phyloP scores from a whole-genome alignment of 2,888 invertebrate species.

The Alloscopus bannaensis region DNA sequence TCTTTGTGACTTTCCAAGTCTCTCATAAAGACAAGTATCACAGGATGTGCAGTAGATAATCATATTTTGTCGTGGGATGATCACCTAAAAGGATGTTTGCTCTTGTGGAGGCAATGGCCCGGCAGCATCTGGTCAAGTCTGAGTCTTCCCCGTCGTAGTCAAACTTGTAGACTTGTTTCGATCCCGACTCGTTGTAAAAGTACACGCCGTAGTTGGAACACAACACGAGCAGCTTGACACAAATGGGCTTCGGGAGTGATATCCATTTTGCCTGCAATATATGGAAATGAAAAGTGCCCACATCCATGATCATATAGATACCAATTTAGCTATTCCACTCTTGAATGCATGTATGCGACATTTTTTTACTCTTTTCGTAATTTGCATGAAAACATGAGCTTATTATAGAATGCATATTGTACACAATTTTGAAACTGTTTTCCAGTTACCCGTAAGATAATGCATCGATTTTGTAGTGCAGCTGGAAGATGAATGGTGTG shows the following conservation, averaged over 20 bases:
- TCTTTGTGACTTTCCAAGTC: too few relatives aligned
- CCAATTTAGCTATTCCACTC: too few relatives aligned
- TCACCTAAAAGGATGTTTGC: constrained; percentile 48
- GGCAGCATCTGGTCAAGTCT: constrained; percentile 35
- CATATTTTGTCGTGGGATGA: background rate
- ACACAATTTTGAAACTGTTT: too few relatives aligned
- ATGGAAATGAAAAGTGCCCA: constrained; percentile 6
- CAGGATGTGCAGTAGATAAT: background rate
- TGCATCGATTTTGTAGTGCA: constrained; percentile 42
- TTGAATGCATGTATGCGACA: constrained; percentile 2
- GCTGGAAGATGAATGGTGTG: constrained; percentile 58
- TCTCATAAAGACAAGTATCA: background rate
- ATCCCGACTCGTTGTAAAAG: constrained; percentile 65
- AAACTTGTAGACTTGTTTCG: constrained; percentile 63
- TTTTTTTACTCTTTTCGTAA: too few relatives aligned
- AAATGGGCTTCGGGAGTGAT: constrained; percentile 15
- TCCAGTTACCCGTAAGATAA: constrained; percentile 32
- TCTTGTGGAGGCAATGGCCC: constrained; percentile 34
- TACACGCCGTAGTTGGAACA: constrained; percentile 61
- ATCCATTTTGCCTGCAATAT: constrained; percentile 64
- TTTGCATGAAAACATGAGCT: too few relatives aligned
- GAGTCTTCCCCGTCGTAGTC: constrained; percentile 41
- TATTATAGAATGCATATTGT: too few relatives aligned
- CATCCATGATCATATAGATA: too few relatives aligned
- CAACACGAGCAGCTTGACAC: constrained; percentile 39